These are phyloP conservation scores for Tigriopus japonicus DNA, from an alignment of 1,140 invertebrate genomes.

Conservation along the genomic window DNA sequence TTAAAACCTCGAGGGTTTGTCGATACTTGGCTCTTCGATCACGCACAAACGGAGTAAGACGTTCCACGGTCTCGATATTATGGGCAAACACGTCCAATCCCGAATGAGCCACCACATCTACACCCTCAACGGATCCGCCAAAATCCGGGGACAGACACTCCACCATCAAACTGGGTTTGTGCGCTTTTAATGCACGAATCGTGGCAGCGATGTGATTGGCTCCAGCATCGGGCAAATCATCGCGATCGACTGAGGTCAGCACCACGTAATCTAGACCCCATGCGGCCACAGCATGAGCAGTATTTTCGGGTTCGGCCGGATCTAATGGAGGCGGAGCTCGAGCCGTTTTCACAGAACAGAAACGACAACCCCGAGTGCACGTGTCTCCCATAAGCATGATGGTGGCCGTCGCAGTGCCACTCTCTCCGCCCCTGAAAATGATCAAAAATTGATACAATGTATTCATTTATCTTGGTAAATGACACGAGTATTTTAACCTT, in stretches of 20 bases:
- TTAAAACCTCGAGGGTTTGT: conserved; percentile 65
- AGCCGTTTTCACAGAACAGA: conserved; percentile 97
- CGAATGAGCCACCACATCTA: conserved; percentile 54
- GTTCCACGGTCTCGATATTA: conserved; percentile 82
- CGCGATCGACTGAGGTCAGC: conserved; percentile 85
- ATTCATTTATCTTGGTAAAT: too few relatives aligned
- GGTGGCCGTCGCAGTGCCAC: conserved; percentile 51
- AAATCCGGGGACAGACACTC: conserved; percentile 97
- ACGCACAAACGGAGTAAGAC: conserved; percentile 67
- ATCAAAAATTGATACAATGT: conserved; percentile 62
- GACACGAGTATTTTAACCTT: too few relatives aligned
- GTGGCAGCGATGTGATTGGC: conserved; percentile 77
- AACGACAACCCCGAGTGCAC: conserved; percentile 73
- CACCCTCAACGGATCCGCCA: conserved; percentile 51
- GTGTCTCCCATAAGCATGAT: conserved; percentile 87
- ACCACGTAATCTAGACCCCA: conserved; percentile 98
- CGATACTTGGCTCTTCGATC: conserved; percentile 61
- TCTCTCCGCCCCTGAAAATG: conserved; percentile 90
- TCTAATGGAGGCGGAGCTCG: conserved; percentile 73
- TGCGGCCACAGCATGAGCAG: conserved; percentile 68
- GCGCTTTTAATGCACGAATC: conserved; percentile 40
- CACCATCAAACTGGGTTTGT: conserved; percentile 67
- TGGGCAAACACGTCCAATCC: conserved; percentile 89
- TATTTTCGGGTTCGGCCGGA: conserved; percentile 75
- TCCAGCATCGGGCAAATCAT: conserved; percentile 68